Evolutionary conservation across 2,113 vertebrate species (phyloP).

Genomic region (Poeciliopsis occidentalis): DNA sequence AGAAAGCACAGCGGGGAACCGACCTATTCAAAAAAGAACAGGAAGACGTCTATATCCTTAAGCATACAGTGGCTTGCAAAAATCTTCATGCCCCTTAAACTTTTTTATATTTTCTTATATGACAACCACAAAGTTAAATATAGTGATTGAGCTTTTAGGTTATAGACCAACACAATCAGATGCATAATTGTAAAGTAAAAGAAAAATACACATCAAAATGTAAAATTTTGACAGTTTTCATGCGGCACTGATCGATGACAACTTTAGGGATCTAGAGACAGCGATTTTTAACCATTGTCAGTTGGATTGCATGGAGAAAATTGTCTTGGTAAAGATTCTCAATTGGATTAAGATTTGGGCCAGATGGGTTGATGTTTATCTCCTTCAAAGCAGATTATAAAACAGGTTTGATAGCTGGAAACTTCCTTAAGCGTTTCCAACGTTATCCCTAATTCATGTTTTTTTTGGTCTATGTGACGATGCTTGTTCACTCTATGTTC

Average conservation of each 20-base stretch:
- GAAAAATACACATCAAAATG: no score
- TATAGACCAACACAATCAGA: background rate
- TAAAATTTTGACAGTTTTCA: background rate
- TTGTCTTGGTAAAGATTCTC: background rate
- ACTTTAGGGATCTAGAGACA: background rate
- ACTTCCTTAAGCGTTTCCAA: background rate
- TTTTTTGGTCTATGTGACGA: background rate
- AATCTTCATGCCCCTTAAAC: background rate
- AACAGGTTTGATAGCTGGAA: background rate
- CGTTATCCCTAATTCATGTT: background rate
- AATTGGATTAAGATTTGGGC: background rate
- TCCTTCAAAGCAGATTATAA: background rate
- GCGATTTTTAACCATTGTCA: background rate
- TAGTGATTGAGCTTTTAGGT: background rate
- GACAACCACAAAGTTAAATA: background rate
- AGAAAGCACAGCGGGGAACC: constrained; percentile 61
- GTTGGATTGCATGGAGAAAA: background rate
- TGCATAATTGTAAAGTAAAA: background rate
- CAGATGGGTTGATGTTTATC: background rate
- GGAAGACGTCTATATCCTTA: constrained; percentile 59
- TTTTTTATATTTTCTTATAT: no score
- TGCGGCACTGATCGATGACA: background rate
- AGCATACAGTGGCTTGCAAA: constrained; percentile 50
- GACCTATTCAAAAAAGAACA: constrained; percentile 66
- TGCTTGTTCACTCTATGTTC: background rate